Conservation (phyloP, 92 coral and sea anemone species). For the Porites lobata region DNA sequence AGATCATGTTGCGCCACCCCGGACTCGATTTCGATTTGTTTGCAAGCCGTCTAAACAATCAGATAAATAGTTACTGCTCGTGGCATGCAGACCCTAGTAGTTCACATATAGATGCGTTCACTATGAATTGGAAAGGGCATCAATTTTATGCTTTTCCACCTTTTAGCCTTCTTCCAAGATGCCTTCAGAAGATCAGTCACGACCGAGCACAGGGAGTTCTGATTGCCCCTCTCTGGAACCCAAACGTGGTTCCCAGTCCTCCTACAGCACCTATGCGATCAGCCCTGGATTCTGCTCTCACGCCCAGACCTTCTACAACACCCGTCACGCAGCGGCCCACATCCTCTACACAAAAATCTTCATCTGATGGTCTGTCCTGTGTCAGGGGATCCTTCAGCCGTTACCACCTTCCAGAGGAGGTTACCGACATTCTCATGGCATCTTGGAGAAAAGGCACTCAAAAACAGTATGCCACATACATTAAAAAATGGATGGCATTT, state of each 20-base stretch:
- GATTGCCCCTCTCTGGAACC: constrained; percentile 41
- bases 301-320: constrained; percentile 39
- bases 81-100: neutral
- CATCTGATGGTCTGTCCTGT: constrained; percentile 61
- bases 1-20: no score
- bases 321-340: constrained; percentile 18
- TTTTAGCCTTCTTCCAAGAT: constrained; percentile 13
- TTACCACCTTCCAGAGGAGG: constrained; percentile 50
- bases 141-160: constrained; percentile 44
- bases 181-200: constrained; percentile 32
- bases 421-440: constrained; percentile 53
- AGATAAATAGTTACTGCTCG: no score
- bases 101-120: constrained; percentile 7
- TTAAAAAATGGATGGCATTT: constrained; percentile 61
- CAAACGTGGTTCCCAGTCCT: constrained; percentile 18
- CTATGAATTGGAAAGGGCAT: constrained; percentile 1
- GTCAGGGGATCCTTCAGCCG: constrained; percentile 65
- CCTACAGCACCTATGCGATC: constrained; percentile 38
- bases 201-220: constrained; percentile 19
- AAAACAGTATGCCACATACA: constrained; percentile 68
- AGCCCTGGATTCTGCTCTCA: constrained; percentile 58
- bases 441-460: constrained; percentile 61
- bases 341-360: constrained; percentile 60
- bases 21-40: no score
- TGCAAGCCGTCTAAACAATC: no score